These are phyloP conservation scores for Pimpla rufipes DNA, from an alignment of 2,888 invertebrate species.

Conservation along the genomic window DNA sequence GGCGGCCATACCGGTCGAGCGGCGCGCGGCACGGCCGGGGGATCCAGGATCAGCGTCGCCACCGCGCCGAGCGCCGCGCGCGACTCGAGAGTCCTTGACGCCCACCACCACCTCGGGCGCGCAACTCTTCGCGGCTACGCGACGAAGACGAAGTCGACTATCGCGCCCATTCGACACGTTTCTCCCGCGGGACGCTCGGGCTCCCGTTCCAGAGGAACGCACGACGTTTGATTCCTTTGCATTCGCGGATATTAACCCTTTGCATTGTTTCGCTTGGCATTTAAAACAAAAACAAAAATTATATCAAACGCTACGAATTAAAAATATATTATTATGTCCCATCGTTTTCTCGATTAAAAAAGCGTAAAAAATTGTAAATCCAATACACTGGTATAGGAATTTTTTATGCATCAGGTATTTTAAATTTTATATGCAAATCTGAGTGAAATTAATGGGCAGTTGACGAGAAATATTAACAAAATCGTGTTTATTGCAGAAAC, in stretches of 20 bases:
- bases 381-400: too few species aligned
- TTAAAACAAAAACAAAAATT: neutral
- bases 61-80: conserved; percentile 63
- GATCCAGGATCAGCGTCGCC: conserved; percentile 62
- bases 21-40: conserved; percentile 58
- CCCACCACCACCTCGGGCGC: conserved; percentile 78
- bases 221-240: conserved; percentile 8
- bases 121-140: conserved; percentile 51
- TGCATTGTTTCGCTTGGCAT: neutral
- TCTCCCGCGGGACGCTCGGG: conserved; percentile 7
- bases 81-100: conserved; percentile 80
- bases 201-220: neutral
- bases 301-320: too few species aligned
- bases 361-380: neutral
- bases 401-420: too few species aligned
- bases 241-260: neutral
- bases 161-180: conserved; percentile 11
- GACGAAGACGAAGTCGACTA: conserved; percentile 47
- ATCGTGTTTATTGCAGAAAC: too few species aligned
- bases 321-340: too few species aligned
- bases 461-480: too few species aligned
- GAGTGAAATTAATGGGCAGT: too few species aligned
- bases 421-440: too few species aligned
- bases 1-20: conserved; percentile 79
- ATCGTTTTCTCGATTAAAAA: neutral